These are phyloP conservation scores for Lordiphosa stackelbergi DNA, from an alignment of 1,140 invertebrate genomes.

Conservation along the genomic window DNA sequence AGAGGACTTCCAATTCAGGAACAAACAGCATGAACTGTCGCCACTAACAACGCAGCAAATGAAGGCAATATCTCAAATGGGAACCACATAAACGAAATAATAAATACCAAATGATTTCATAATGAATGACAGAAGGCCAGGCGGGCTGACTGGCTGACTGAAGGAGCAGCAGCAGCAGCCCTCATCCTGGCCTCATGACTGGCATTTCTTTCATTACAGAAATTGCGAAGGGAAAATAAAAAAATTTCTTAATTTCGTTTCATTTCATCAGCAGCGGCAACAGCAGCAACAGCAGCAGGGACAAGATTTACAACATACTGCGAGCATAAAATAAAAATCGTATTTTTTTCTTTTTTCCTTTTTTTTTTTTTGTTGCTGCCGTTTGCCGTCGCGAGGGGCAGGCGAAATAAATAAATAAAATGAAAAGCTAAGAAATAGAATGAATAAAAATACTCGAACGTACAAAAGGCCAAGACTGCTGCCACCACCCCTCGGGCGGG, in stretches of 20 bases:
- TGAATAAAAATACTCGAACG: slow-evolving; percentile 72
- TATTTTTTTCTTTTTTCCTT: slow-evolving; percentile 35
- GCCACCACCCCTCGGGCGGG: slow-evolving; percentile 22
- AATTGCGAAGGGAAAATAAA: slow-evolving; percentile 58
- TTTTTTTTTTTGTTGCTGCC: not conserved
- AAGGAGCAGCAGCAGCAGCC: not conserved
- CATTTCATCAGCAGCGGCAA: slow-evolving; percentile 51
- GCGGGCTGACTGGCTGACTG: slow-evolving; percentile 6
- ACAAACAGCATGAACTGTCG: slow-evolving; percentile 28
- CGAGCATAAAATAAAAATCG: slow-evolving; percentile 73
- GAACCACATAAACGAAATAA: slow-evolving; percentile 71
- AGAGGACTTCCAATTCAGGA: not conserved
- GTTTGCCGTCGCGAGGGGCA: slow-evolving; percentile 14
- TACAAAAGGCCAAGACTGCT: slow-evolving; percentile 47
- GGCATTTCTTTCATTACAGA: slow-evolving; percentile 71
- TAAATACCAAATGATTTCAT: slow-evolving; percentile 74
- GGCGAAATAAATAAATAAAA: slow-evolving; percentile 60
- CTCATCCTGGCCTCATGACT: slow-evolving; percentile 24
- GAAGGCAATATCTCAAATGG: slow-evolving; percentile 72
- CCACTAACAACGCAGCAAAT: slow-evolving; percentile 51
- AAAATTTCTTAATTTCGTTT: slow-evolving; percentile 74
- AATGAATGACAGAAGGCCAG: slow-evolving; percentile 55
- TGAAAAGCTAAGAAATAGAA: slow-evolving; percentile 49
- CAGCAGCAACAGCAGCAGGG: slow-evolving; percentile 43
- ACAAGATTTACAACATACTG: slow-evolving; percentile 74